Percentiles rank a stretch among this genome's conserved stretches.
These are phyloP conservation scores for Vipera ursinii DNA, from an alignment of 2,797 vertebrate genomes.

Conservation along the genomic window DNA sequence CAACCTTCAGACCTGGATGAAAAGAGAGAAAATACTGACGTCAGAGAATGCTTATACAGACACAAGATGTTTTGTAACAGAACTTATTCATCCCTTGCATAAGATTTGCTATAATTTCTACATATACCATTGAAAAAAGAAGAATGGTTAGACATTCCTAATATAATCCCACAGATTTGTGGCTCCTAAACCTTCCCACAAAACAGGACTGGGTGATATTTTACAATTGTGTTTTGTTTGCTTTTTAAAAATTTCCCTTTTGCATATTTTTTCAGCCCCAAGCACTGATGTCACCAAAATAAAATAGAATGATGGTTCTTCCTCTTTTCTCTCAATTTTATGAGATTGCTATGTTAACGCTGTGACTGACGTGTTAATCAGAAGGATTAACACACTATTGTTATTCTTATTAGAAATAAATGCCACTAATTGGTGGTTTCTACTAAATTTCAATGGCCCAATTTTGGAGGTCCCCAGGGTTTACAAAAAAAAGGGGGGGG, in stretches of 20 bases:
- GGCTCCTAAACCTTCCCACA: neutral
- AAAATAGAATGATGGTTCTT: neutral
- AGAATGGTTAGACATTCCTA: neutral
- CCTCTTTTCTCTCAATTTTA: neutral
- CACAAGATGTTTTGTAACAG: neutral
- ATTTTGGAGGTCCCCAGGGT: neutral
- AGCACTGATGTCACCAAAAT: neutral
- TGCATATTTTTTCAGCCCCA: neutral
- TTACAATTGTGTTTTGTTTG: neutral
- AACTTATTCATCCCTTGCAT: neutral
- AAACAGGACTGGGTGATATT: neutral
- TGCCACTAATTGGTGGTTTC: neutral
- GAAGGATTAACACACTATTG: neutral
- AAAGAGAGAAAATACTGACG: conserved; percentile 40
- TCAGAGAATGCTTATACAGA: conserved; percentile 19
- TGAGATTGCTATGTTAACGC: neutral
- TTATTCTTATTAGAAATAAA: neutral
- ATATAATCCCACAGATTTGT: neutral
- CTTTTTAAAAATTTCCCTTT: neutral
- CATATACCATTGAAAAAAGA: neutral
- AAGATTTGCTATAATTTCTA: neutral
- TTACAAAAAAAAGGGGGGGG: neutral
- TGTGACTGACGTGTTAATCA: neutral
- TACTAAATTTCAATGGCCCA: neutral
- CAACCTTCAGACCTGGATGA: conserved; percentile 93